A percentile compares a stretch with the other conserved stretches of the same genome.
These are phyloP conservation scores for Pharmacophagus antenor DNA, from an alignment of 2,888 invertebrate species.

Conservation along the genomic window DNA sequence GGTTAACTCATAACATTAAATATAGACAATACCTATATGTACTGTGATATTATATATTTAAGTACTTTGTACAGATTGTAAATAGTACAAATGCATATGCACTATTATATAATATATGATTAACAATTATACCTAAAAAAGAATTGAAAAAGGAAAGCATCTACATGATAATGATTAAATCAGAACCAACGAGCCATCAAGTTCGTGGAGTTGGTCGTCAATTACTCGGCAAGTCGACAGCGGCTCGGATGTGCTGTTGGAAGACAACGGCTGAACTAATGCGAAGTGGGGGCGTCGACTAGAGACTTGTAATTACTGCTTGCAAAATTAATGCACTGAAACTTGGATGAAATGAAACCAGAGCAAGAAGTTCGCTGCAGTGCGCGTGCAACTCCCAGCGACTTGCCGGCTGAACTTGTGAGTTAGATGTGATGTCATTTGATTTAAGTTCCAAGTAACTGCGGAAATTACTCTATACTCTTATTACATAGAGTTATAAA, in stretches of 20 bases:
- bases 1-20: too few species aligned
- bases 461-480: conserved; percentile 2
- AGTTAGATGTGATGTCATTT: conserved; percentile 46
- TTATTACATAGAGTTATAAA: conserved; percentile 3
- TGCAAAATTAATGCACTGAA: conserved; percentile 79
- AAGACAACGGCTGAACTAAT: conserved; percentile 73
- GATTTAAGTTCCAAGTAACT: conserved; percentile 31
- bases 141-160: not conserved
- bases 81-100: too few species aligned
- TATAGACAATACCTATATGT: too few species aligned
- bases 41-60: too few species aligned
- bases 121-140: too few species aligned
- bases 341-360: conserved; percentile 76
- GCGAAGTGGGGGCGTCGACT: conserved; percentile 69
- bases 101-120: too few species aligned
- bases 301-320: conserved; percentile 76
- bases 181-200: conserved; percentile 63
- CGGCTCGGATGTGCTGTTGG: conserved; percentile 54
- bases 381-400: conserved; percentile 47
- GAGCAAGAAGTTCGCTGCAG: conserved; percentile 63
- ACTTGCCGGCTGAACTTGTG: conserved; percentile 53
- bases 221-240: conserved; percentile 60
- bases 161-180: conserved; percentile 38
- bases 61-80: too few species aligned
- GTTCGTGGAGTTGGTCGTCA: conserved; percentile 61